These are phyloP conservation scores for Gallirallus australis DNA, from an alignment of 2,797 vertebrate species.

Conservation along the genomic window DNA sequence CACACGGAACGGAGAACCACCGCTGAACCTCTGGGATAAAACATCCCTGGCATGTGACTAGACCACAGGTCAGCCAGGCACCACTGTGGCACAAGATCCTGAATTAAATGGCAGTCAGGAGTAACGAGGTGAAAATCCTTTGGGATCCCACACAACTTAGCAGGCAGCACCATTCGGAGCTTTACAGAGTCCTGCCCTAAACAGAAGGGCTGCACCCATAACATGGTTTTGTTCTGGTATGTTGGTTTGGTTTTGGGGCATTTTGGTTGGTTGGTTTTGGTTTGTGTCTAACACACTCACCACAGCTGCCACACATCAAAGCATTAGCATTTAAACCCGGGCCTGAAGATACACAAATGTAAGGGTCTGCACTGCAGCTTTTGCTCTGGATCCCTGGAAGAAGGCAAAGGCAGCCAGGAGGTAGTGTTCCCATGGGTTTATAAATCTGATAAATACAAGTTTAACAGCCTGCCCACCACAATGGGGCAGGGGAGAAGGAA, in stretches of 20 bases:
- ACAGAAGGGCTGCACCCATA: background rate
- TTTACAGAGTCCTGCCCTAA: background rate
- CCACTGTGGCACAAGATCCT: background rate
- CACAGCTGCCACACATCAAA: background rate
- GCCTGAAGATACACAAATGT: accelerated
- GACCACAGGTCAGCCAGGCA: background rate
- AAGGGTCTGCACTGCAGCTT: background rate
- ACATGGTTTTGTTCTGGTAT: too few relatives aligned
- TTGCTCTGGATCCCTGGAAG: background rate
- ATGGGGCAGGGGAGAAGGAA: background rate
- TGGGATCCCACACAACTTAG: background rate
- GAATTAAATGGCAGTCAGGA: background rate
- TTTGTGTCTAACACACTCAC: background rate
- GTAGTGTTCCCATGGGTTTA: slow-evolving; percentile 66
- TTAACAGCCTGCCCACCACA: slow-evolving; percentile 39
- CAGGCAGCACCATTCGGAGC: background rate
- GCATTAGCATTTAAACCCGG: background rate
- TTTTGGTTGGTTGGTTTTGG: background rate
- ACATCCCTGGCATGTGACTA: accelerated
- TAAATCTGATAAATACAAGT: slow-evolving; percentile 67
- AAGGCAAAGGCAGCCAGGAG: background rate
- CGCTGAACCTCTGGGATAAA: background rate
- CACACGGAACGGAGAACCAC: accelerated
- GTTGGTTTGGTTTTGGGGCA: background rate
- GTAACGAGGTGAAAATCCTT: background rate